Base-by-base conservation (phyloP, 2,797 vertebrate species). In the Graptemys geographica region DNA sequence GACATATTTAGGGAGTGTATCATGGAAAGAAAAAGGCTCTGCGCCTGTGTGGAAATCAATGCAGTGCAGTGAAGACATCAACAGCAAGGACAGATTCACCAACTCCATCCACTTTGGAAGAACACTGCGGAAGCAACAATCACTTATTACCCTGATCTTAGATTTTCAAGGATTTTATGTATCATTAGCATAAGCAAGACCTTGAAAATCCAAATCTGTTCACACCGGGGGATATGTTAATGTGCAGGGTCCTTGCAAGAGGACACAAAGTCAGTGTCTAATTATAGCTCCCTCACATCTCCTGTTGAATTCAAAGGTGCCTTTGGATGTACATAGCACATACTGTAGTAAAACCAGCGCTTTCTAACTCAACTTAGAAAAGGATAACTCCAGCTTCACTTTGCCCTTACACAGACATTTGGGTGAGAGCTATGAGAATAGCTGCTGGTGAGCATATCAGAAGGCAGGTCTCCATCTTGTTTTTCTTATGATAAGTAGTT, bases 21-120 rank as follows among this genome's bases (percentile, higher is more conserved):
- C 21, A 72, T 72, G 5, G 28, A 94, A 91, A 5, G 1, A 86
- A 78, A 59, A 94, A 84, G 13, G 7, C 12, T 94, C 55, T 82
- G 15, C 8, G 74, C 49, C 28, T 87, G 25, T 74, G 7, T 25
- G 19, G 55, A 91, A 87, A 15, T 59, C 53, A 90, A 1, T 3
- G 41, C 1, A 33, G 18, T 41, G 18, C 49, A 31, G 33, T 52
- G 56, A 52, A 2, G 44, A 81, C 47, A 89, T 76, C 62, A n/a
- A 8, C 31, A 62, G 16, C 55, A 53, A 13, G 21, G 52, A 55
- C 3, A 89, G 84, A 23, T 0, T 1, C 27, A 28, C 37, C 65
- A 86, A 2, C 19, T 76, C 1, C 21, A 92, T 56, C 3, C 62
- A 2, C 10, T 86, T 90, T 79, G 72, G 15, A 82, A 28, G 47